phyloP scores from a whole-genome alignment of 1,140 invertebrate genomes.

The Macrosteles quadrilineatus region DNA sequence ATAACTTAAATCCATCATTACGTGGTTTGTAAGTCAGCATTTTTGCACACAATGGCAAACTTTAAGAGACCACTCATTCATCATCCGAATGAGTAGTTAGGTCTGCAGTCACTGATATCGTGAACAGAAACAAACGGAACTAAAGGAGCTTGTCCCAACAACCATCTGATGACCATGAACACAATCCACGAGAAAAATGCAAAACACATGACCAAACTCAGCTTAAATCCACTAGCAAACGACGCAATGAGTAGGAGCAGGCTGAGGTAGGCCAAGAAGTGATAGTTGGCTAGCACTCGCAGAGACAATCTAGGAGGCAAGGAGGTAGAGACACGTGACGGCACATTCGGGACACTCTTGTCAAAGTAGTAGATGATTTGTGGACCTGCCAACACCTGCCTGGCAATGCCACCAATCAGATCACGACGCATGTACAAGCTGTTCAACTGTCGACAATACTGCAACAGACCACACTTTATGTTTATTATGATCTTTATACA shows the following conservation, averaged over 20 bases:
- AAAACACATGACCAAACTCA: background rate
- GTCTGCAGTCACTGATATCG: slow-evolving; percentile 9
- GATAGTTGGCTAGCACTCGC: slow-evolving; percentile 4
- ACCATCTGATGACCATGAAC: background rate
- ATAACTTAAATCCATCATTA: too few species aligned
- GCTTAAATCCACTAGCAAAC: background rate
- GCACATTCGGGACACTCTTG: slow-evolving; percentile 57
- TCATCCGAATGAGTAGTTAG: background rate
- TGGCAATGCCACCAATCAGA: slow-evolving; percentile 62
- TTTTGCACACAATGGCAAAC: too few species aligned
- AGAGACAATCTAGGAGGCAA: slow-evolving; percentile 60
- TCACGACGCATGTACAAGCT: slow-evolving; percentile 62
- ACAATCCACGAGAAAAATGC: background rate
- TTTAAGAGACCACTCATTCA: background rate
- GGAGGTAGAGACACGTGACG: slow-evolving; percentile 55
- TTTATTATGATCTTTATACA: too few species aligned
- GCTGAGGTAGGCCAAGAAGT: background rate
- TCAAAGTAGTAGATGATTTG: slow-evolving; percentile 60
- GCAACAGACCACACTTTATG: slow-evolving; percentile 50
- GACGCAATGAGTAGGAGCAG: background rate
- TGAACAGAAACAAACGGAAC: background rate
- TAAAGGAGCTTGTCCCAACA: background rate
- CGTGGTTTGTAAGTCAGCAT: too few species aligned
- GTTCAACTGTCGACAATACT: slow-evolving; percentile 65
- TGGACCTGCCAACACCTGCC: slow-evolving; percentile 65